Base-by-base conservation (phyloP, 2,888 invertebrate species). In the Melolontha melolontha region DNA sequence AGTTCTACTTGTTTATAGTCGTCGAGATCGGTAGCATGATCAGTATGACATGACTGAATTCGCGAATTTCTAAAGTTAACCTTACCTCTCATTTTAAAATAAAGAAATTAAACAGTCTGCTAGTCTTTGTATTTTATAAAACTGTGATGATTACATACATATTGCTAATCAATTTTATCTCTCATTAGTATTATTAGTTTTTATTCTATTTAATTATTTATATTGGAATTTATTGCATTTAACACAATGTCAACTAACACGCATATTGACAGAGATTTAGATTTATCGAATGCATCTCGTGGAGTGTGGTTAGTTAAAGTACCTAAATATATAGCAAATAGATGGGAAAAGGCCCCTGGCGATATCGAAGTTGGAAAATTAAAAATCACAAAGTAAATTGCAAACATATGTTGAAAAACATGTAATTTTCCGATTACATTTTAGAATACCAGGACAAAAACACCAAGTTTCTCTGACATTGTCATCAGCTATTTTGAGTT, bases 271-370 rank as follows among this genome's bases (percentile, higher is more conserved):
- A 88, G 91, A 72, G 93, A 94, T 82, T 86, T 97, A 72, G 97
- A 97, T 85, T 86, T 96, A 63, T 92, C 93, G 14, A 95, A 96
- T 81, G 92, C 95, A 14, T 92, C 92, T 14, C 88, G 97, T 77
- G 97, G 97, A 69, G 95, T 98, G 10, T 98, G 98, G 98, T 87
- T 98, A 6, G 98, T 98, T 0, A 98, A 98, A 85, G 92, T 93
- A 8, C 98, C 98, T 0, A 98, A 98, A 85, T 98, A 98, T 82
- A 92, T 98, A 75, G 94, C 97, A 5, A 94, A 94, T 77, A 92
- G 93, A 86, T 98, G 98, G 98, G 94, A 95, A 80, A 95, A 94
- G 81, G 91, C 95, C 7, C 90, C 92, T n/a, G 93, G 94, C 49
- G 93, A 93, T 79, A 90, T 94, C 78, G 96, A 97, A 86, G 97